phyloP scores from a whole-genome alignment of 2,797 vertebrate genomes.

The Lagocephalus sceleratus region DNA sequence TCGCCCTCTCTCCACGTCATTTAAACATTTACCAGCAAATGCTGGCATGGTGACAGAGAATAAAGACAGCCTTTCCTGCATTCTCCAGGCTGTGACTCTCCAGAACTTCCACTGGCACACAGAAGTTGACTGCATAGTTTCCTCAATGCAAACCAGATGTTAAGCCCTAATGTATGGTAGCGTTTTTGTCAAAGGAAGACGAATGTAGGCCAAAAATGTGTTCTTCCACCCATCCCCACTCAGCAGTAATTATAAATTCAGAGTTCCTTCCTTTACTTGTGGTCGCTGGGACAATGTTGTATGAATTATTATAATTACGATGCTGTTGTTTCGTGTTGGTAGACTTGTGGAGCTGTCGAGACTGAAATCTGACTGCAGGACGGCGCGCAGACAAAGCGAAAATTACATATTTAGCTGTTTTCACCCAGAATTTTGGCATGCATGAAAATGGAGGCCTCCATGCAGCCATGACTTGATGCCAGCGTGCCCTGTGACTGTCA shows the following conservation, averaged over 20 bases:
- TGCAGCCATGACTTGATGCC: constrained; percentile 18
- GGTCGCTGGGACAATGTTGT: constrained; percentile 52
- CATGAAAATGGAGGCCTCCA: constrained; percentile 13
- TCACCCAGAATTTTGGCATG: constrained; percentile 17
- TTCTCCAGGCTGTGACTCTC: constrained; percentile 71
- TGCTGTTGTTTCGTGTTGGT: constrained; percentile 66
- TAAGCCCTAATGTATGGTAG: constrained; percentile 78
- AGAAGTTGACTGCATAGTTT: constrained; percentile 79
- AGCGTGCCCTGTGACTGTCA: constrained; percentile 38
- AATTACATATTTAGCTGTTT: constrained; percentile 36
- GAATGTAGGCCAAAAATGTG: constrained; percentile 72
- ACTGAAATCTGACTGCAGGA: constrained; percentile 30
- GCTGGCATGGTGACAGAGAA: constrained; percentile 46
- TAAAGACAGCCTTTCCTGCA: constrained; percentile 54
- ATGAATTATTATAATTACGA: constrained; percentile 66
- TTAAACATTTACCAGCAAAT: constrained; percentile 68
- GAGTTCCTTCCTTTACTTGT: constrained; percentile 49
- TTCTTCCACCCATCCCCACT: constrained; percentile 54
- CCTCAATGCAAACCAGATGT: constrained; percentile 84
- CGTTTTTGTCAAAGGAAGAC: constrained; percentile 62
- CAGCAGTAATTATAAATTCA: constrained; percentile 66
- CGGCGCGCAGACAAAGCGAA: constrained; percentile 35
- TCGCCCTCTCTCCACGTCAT: constrained; percentile 48
- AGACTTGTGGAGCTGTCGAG: constrained; percentile 25
- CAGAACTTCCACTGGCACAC: constrained; percentile 75